These are phyloP conservation scores for Polyploca ridens DNA, from an alignment of 2,888 invertebrate species.

Conservation along the genomic window DNA sequence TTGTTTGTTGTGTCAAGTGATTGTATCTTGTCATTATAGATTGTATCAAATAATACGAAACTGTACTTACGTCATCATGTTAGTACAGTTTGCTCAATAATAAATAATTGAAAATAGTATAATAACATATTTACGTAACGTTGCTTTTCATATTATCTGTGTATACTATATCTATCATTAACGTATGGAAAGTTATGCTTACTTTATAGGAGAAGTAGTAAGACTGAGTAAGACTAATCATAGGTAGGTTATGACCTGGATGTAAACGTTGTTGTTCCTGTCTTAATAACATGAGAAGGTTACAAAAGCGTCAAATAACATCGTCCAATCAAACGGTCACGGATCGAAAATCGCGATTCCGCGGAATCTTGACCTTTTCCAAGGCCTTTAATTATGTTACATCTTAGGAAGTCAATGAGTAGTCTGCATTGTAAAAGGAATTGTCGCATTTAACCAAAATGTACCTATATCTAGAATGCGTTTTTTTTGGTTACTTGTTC, in stretches of 20 bases:
- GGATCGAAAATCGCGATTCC: conserved; percentile 6
- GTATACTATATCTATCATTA: no score
- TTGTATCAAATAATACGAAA: background rate
- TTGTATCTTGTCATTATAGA: conserved; percentile 8
- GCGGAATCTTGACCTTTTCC: conserved; percentile 18
- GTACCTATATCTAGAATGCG: background rate
- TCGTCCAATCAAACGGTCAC: conserved; percentile 9
- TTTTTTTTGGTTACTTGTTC: background rate
- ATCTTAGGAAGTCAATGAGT: conserved; percentile 33
- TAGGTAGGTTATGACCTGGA: background rate
- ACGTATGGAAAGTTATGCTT: no score
- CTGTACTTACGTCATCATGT: background rate
- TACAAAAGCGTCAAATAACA: background rate
- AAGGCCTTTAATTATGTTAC: conserved; percentile 46
- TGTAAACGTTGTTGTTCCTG: background rate
- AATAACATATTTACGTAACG: background rate
- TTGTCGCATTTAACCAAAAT: conserved; percentile 16
- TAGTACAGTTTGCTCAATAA: background rate
- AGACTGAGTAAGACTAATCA: background rate
- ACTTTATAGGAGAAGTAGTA: no score
- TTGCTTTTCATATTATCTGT: background rate
- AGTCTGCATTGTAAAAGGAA: conserved; percentile 22
- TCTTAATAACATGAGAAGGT: background rate
- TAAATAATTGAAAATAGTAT: background rate
- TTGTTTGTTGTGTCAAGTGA: background rate